phyloP scores from a whole-genome alignment of 2,797 vertebrate species.

The Kryptopterus vitreolus region DNA sequence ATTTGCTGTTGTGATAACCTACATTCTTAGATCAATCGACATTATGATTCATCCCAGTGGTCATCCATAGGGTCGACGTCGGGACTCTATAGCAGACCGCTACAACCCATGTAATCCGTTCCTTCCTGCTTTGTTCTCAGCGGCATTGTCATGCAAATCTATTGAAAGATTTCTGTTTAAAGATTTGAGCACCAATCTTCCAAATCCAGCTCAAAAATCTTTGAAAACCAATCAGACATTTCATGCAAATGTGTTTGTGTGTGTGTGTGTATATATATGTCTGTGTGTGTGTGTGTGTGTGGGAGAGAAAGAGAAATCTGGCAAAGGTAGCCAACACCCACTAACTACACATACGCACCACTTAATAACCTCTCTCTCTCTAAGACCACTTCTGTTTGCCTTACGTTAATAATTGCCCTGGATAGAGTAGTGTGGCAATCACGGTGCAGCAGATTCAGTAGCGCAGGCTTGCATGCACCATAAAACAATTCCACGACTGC shows the following conservation, averaged over 20 bases:
- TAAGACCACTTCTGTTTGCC: constrained; percentile 26
- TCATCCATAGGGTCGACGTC: too few relatives aligned
- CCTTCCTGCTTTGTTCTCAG: too few relatives aligned
- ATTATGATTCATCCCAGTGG: too few relatives aligned
- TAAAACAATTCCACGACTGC: not conserved
- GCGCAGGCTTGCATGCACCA: not conserved
- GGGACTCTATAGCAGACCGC: too few relatives aligned
- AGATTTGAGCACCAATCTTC: too few relatives aligned
- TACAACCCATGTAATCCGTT: too few relatives aligned
- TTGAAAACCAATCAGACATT: too few relatives aligned
- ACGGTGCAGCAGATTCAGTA: not conserved
- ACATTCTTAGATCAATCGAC: too few relatives aligned
- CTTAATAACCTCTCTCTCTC: constrained; percentile 31
- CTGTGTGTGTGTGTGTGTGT: constrained; percentile 6
- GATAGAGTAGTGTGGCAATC: not conserved
- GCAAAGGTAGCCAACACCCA: constrained; percentile 7
- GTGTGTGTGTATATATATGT: constrained; percentile 40
- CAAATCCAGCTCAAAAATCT: too few relatives aligned
- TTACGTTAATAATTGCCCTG: constrained; percentile 39
- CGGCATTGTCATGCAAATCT: too few relatives aligned
- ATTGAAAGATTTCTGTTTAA: too few relatives aligned
- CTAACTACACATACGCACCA: constrained; percentile 17
- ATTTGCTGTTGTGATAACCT: too few relatives aligned
- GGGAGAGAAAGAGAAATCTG: not conserved
- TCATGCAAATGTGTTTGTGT: constrained; percentile 3